Conservation (phyloP, 2,797 vertebrate genomes). For the Halcyon badia region DNA sequence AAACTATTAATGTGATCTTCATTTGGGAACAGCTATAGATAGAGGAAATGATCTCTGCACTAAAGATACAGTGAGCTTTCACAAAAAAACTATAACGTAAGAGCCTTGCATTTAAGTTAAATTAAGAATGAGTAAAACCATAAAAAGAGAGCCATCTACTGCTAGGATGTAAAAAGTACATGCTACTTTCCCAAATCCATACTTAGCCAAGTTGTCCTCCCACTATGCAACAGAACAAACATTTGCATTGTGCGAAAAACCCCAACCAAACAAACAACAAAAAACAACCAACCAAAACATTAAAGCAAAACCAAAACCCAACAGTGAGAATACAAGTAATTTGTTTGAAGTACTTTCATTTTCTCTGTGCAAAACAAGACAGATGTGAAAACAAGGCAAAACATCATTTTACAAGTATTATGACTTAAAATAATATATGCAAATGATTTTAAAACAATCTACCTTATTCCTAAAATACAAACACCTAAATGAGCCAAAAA, state of each 20-base stretch:
- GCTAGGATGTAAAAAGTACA: not conserved
- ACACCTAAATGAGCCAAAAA: not conserved
- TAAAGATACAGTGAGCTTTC: not conserved
- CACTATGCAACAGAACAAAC: not conserved
- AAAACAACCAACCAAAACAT: not conserved
- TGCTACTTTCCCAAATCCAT: not conserved
- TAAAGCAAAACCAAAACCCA: not conserved
- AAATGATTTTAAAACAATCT: not conserved
- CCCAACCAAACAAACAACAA: too few species aligned
- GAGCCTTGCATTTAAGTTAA: not conserved
- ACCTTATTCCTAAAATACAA: not conserved
- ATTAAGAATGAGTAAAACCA: not conserved
- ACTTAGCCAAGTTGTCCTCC: not conserved
- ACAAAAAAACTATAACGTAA: not conserved
- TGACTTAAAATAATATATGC: not conserved
- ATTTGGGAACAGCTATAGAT: not conserved
- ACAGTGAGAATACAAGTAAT: not conserved
- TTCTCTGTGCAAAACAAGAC: not conserved
- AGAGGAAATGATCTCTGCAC: not conserved
- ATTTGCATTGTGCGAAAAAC: not conserved
- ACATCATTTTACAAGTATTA: not conserved
- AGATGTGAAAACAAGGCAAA: not conserved
- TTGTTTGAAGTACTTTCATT: not conserved
- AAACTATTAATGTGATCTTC: not conserved
- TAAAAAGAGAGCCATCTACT: conserved; percentile 33